Evolutionary conservation across 2,888 invertebrate genomes (phyloP).

Genomic region (Aricia artaxerxes): DNA sequence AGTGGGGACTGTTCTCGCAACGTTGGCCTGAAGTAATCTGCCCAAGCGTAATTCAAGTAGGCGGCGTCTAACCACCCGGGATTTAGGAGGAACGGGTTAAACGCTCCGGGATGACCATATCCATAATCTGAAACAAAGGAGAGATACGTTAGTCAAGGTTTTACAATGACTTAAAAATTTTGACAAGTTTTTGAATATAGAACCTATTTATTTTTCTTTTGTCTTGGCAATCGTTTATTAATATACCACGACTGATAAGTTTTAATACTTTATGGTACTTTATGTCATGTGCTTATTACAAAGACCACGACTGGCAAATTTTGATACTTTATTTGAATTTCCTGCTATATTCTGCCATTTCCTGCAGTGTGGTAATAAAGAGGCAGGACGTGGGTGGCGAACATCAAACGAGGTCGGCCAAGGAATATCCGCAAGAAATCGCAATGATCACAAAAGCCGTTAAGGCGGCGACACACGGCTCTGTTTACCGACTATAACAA

Average conservation of each 20-base stretch:
- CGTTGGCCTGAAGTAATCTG: conserved; percentile 85
- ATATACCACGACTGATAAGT: neutral
- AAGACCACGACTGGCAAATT: neutral
- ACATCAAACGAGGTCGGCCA: conserved; percentile 29
- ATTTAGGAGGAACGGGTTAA: conserved; percentile 89
- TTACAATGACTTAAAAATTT: neutral
- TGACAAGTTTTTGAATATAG: neutral
- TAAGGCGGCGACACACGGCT: conserved; percentile 76
- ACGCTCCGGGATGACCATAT: conserved; percentile 88
- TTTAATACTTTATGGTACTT: neutral
- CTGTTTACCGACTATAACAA: conserved; percentile 77
- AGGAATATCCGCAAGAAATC: conserved; percentile 63
- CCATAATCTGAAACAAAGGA: conserved; percentile 84
- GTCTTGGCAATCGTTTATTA: neutral
- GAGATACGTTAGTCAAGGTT: conserved; percentile 31
- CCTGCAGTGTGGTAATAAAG: conserved; percentile 12
- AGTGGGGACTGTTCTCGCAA: conserved; percentile 70
- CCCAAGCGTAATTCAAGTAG: conserved; percentile 88
- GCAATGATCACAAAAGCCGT: conserved; percentile 68
- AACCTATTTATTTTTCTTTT: neutral
- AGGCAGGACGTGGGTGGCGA: conserved; percentile 19
- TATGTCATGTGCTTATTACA: neutral
- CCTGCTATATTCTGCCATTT: neutral
- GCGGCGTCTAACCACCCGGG: conserved; percentile 93
- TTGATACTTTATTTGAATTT: neutral